Percentiles rank a stretch among this genome's conserved stretches.
phyloP scores from a whole-genome alignment of 1,140 invertebrate species.

The Aleiodes sp. region DNA sequence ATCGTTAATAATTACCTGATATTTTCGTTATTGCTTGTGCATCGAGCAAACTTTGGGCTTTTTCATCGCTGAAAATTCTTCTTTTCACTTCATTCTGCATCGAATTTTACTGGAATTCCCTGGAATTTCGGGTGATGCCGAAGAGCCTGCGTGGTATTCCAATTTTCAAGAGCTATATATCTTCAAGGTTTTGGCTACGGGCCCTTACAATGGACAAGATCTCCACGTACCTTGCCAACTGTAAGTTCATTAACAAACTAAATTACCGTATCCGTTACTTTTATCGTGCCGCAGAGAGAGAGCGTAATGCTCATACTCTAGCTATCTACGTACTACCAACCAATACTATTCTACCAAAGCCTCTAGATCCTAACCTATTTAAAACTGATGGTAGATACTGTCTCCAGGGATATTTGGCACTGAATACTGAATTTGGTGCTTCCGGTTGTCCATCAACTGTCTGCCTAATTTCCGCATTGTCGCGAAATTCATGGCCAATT shows the following conservation, averaged over 20 bases:
- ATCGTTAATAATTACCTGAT: no score
- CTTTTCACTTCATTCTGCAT: no score
- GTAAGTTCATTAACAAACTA: constrained; percentile 53
- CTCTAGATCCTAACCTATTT: neutral
- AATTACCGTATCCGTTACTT: constrained; percentile 56
- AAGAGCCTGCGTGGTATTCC: constrained; percentile 23
- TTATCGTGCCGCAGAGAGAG: constrained; percentile 41
- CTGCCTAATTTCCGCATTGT: neutral
- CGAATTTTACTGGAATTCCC: neutral
- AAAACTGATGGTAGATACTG: neutral
- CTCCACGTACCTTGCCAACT: constrained; percentile 52
- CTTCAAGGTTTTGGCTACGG: constrained; percentile 30
- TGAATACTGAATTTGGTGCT: neutral
- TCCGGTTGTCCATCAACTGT: neutral
- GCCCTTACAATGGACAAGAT: constrained; percentile 1
- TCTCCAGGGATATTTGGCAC: constrained; percentile 6
- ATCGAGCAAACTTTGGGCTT: neutral
- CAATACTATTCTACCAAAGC: neutral
- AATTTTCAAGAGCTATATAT: constrained; percentile 36
- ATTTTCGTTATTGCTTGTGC: neutral
- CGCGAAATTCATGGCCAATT: neutral
- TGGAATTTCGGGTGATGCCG: neutral
- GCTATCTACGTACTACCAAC: neutral
- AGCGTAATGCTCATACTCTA: constrained; percentile 12
- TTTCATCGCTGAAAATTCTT: neutral